phyloP scores from a whole-genome alignment of 2,113 vertebrate genomes.

The Macaca nemestrina region DNA sequence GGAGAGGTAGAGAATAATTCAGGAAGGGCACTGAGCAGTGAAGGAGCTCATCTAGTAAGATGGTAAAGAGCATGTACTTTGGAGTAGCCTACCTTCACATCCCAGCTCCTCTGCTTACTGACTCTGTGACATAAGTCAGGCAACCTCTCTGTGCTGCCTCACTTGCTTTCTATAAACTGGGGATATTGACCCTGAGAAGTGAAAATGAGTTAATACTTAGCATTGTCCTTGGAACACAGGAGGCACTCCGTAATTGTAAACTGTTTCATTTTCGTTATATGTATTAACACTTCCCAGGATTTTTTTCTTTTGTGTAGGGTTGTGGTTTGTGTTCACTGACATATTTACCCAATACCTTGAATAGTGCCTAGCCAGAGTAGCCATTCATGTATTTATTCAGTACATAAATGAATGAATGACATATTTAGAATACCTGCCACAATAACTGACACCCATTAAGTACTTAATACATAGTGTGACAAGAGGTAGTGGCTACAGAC shows the following conservation, averaged over 20 bases:
- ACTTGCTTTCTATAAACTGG: background rate
- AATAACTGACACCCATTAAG: background rate
- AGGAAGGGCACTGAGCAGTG: background rate
- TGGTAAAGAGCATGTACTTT: background rate
- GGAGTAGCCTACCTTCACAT: background rate
- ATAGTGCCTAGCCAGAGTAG: background rate
- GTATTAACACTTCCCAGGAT: background rate
- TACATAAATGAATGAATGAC: background rate
- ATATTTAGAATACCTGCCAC: background rate
- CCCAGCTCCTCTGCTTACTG: background rate
- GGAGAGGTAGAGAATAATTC: background rate
- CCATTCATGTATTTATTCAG: background rate
- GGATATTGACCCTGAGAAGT: background rate
- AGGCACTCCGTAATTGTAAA: background rate
- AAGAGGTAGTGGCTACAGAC: background rate
- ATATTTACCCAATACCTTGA: background rate
- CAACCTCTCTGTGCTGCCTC: background rate
- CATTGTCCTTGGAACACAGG: background rate
- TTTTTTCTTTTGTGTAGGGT: background rate
- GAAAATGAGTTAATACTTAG: constrained; percentile 2
- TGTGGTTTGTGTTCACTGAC: constrained; percentile 13
- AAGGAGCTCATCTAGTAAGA: background rate
- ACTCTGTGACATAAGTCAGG: background rate
- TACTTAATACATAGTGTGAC: background rate
- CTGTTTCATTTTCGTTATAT: background rate